phyloP scores from a whole-genome alignment of 1,140 invertebrate species.

The Epicauta chinensis region DNA sequence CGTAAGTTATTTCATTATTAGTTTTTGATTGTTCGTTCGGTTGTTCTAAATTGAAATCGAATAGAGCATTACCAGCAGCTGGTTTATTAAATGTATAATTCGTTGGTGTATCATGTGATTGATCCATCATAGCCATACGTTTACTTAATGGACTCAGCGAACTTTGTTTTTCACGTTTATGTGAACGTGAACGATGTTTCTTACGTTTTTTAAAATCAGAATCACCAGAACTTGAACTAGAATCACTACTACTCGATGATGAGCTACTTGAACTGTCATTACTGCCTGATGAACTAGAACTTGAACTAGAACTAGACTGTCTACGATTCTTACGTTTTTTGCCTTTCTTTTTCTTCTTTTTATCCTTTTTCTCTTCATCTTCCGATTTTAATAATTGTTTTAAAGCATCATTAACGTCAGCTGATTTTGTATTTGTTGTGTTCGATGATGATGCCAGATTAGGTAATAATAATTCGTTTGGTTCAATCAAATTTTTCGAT shows the following conservation, averaged over 20 bases:
- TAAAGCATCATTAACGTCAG: slow-evolving; percentile 58
- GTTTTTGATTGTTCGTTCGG: slow-evolving; percentile 36
- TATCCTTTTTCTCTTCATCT: slow-evolving; percentile 62
- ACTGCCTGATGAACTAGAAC: slow-evolving; percentile 58
- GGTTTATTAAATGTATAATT: slow-evolving; percentile 53
- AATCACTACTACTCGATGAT: slow-evolving; percentile 54
- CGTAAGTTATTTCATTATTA: slow-evolving; percentile 55
- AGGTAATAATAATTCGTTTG: slow-evolving; percentile 51
- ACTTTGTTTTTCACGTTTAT: slow-evolving; percentile 57
- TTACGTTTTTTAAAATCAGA: slow-evolving; percentile 55
- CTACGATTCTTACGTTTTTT: slow-evolving; percentile 63
- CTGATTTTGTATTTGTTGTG: slow-evolving; percentile 39
- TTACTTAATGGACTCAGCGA: slow-evolving; percentile 74
- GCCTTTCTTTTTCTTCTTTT: slow-evolving; percentile 64
- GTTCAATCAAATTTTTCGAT: slow-evolving; percentile 52
- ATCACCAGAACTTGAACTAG: slow-evolving; percentile 54
- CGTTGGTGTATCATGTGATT: slow-evolving; percentile 46
- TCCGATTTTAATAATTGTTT: slow-evolving; percentile 52
- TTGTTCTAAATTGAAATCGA: slow-evolving; percentile 41
- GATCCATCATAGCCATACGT: slow-evolving; percentile 63
- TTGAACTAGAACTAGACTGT: slow-evolving; percentile 50
- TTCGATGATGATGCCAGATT: slow-evolving; percentile 25
- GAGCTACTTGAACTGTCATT: slow-evolving; percentile 43
- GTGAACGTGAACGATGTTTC: slow-evolving; percentile 52
- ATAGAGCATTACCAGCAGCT: slow-evolving; percentile 30